Percentiles rank a stretch among this genome's conserved stretches.
phyloP scores from a whole-genome alignment of 2,888 invertebrate species.

The Iphiclides podalirius region DNA sequence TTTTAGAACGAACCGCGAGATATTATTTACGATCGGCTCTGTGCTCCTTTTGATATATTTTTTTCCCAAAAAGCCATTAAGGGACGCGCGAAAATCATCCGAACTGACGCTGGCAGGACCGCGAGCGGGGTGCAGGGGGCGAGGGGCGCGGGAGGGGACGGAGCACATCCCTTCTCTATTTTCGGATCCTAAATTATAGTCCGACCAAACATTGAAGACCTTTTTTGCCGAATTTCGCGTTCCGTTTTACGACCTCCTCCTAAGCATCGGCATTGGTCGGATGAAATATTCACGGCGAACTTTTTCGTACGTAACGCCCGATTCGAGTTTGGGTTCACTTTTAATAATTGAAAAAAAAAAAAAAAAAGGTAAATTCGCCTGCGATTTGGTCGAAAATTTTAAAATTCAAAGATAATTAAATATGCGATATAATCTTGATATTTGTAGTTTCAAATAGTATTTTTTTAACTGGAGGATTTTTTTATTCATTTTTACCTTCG shows the following conservation, averaged over 20 bases:
- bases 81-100: slow-evolving; percentile 64
- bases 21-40: slow-evolving; percentile 17
- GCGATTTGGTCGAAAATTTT: too few relatives aligned
- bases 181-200: slow-evolving; percentile 75
- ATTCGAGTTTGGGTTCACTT: slow-evolving; percentile 42
- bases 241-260: slow-evolving; percentile 69
- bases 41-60: slow-evolving; percentile 42
- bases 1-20: slow-evolving; percentile 32
- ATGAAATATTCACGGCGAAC: slow-evolving; percentile 69
- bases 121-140: slow-evolving; percentile 17
- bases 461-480: too few relatives aligned
- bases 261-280: slow-evolving; percentile 63
- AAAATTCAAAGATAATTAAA: too few relatives aligned
- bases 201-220: slow-evolving; percentile 76
- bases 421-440: too few relatives aligned
- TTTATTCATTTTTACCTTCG: too few relatives aligned
- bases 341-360: slow-evolving; percentile 18
- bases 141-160: slow-evolving; percentile 33
- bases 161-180: slow-evolving; percentile 67
- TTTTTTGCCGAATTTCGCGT: slow-evolving; percentile 73
- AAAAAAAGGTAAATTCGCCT: too few relatives aligned
- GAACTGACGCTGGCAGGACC: slow-evolving; percentile 52
- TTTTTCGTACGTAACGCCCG: slow-evolving; percentile 41
- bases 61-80: slow-evolving; percentile 58
- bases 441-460: too few relatives aligned